A percentile compares a stretch with the other conserved stretches of the same genome.
These are phyloP conservation scores for Eilema depressum DNA, from an alignment of 2,888 invertebrate genomes.

Conservation along the genomic window DNA sequence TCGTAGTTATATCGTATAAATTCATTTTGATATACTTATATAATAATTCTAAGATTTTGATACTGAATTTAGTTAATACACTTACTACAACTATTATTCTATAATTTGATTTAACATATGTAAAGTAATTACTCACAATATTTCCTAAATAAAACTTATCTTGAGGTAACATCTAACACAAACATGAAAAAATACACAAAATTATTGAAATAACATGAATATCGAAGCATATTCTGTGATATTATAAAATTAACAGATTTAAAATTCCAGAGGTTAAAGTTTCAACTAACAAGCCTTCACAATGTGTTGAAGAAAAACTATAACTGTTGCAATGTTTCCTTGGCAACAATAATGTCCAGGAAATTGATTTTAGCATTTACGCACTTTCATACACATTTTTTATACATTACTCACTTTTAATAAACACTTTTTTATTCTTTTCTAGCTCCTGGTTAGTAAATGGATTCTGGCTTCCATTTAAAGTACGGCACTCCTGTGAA, in stretches of 20 bases:
- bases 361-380: neutral
- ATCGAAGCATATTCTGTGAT: constrained; percentile 37
- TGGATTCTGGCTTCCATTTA: neutral
- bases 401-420: neutral
- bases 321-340: neutral
- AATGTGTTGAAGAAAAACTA: constrained; percentile 50
- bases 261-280: neutral
- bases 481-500: neutral
- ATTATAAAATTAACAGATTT: neutral
- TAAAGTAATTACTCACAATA: neutral
- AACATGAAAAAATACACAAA: neutral
- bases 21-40: neutral
- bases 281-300: neutral
- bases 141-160: neutral
- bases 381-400: neutral
- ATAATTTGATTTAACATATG: neutral
- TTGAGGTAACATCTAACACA: neutral
- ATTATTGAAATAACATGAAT: neutral
- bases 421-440: neutral
- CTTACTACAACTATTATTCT: neutral
- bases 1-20: neutral
- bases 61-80: neutral
- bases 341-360: neutral
- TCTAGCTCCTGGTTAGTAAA: no score
- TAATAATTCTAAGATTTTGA: neutral